Percentiles rank a stretch among this genome's conserved stretches.
These are phyloP conservation scores for Mastacembelus armatus DNA, from an alignment of 2,797 vertebrate species.

Conservation along the genomic window DNA sequence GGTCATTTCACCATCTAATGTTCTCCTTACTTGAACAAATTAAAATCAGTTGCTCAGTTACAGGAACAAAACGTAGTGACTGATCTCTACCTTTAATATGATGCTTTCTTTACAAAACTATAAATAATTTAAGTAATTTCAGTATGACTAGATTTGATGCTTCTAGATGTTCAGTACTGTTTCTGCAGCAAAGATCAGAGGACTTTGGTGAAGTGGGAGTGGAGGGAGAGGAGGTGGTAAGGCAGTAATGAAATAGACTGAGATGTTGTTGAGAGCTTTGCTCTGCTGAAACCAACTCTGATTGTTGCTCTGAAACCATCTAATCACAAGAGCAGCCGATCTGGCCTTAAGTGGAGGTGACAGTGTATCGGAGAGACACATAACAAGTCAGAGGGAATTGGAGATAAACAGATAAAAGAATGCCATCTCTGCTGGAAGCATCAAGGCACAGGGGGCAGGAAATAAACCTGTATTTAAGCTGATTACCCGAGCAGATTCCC, in stretches of 20 bases:
- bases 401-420: conserved; percentile 85
- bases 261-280: conserved; percentile 64
- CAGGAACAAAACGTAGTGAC: conserved; percentile 60
- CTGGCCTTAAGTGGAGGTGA: conserved; percentile 77
- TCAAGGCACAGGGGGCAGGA: conserved; percentile 84
- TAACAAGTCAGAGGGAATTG: conserved; percentile 85
- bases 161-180: conserved; percentile 16
- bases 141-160: conserved; percentile 30
- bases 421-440: conserved; percentile 81
- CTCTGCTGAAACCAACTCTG: conserved; percentile 71
- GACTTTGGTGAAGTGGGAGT: conserved; percentile 28
- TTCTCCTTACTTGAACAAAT: conserved; percentile 78
- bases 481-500: conserved; percentile 85
- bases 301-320: conserved; percentile 68
- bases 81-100: conserved; percentile 32
- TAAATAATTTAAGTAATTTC: conserved; percentile 31
- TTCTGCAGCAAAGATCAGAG: conserved; percentile 41
- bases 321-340: conserved; percentile 59
- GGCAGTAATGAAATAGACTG: conserved; percentile 58
- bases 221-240: conserved; percentile 49
- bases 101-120: conserved; percentile 9
- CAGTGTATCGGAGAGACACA: conserved; percentile 81
- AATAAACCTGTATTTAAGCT: conserved; percentile 88
- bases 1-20: conserved; percentile 85
- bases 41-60: conserved; percentile 74